phyloP scores from a whole-genome alignment of 1,140 invertebrate genomes.

The Wiebesia pumilae region DNA sequence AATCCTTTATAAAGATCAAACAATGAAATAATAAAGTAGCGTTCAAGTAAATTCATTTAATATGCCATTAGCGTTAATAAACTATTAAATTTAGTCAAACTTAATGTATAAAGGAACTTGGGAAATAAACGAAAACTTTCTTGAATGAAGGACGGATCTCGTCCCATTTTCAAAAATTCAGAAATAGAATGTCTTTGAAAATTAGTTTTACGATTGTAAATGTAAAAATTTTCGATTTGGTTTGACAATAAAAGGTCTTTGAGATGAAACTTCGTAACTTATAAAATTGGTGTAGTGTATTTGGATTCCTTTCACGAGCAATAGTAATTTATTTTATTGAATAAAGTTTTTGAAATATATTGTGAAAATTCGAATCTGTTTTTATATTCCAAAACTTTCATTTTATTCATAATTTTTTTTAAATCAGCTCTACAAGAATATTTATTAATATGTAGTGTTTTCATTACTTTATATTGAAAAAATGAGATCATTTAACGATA shows the following conservation, averaged over 20 bases:
- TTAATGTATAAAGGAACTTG: background rate
- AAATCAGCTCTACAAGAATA: background rate
- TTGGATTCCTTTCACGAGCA: background rate
- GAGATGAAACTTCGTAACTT: slow-evolving; percentile 14
- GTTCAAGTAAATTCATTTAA: too few relatives aligned
- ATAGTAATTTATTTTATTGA: slow-evolving; percentile 15
- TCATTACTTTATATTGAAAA: too few relatives aligned
- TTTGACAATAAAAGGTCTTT: slow-evolving; percentile 12
- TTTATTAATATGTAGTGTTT: background rate
- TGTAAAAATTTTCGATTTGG: slow-evolving; percentile 28
- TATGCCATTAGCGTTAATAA: too few relatives aligned
- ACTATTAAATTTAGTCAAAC: too few relatives aligned
- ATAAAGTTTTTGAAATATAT: background rate
- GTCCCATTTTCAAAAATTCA: background rate
- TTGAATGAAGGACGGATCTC: background rate
- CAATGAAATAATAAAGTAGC: too few relatives aligned
- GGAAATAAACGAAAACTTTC: background rate
- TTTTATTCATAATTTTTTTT: background rate
- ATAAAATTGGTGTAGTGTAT: background rate
- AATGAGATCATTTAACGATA: too few relatives aligned
- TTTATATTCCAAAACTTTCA: background rate
- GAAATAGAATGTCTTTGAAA: background rate
- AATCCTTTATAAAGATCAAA: too few relatives aligned
- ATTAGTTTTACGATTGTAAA: slow-evolving; percentile 19
- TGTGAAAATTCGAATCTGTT: background rate